Percentiles rank a stretch among this genome's conserved stretches.
Conservation (phyloP, 2,888 invertebrate species). For the Tiliacea citrago region DNA sequence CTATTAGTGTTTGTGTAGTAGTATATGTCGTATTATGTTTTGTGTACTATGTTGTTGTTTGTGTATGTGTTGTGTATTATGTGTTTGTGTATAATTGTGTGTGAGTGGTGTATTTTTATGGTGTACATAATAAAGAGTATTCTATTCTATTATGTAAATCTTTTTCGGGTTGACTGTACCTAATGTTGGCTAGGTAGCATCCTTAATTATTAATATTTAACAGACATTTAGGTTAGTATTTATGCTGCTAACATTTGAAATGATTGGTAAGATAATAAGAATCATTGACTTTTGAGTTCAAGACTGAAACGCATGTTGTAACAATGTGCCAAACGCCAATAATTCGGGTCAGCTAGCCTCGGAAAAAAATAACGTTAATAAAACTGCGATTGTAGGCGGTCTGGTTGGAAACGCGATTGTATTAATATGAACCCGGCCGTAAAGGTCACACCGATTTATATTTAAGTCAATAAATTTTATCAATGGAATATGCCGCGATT, state of each 20-base stretch:
- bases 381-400: slow-evolving; percentile 13
- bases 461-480: slow-evolving; percentile 8
- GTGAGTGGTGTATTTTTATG: no score
- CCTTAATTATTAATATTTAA: no score
- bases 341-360: slow-evolving; percentile 39
- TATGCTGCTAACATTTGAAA: background rate
- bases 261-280: background rate
- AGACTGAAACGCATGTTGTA: slow-evolving; percentile 24
- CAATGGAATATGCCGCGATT: slow-evolving; percentile 40
- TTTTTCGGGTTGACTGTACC: no score
- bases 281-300: slow-evolving; percentile 2
- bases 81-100: no score
- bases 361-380: background rate
- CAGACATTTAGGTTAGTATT: no score
- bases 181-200: no score
- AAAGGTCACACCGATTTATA: slow-evolving; percentile 22
- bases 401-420: slow-evolving; percentile 28
- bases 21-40: no score
- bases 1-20: no score
- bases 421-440: background rate
- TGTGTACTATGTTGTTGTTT: no score
- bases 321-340: slow-evolving; percentile 24
- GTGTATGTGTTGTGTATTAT: no score
- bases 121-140: no score
- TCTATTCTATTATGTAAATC: no score